Evolutionary conservation across 2,797 vertebrate genomes (phyloP), one percentile per base, ranked within the genome.

Genomic region (Prunella strophiata): DNA sequence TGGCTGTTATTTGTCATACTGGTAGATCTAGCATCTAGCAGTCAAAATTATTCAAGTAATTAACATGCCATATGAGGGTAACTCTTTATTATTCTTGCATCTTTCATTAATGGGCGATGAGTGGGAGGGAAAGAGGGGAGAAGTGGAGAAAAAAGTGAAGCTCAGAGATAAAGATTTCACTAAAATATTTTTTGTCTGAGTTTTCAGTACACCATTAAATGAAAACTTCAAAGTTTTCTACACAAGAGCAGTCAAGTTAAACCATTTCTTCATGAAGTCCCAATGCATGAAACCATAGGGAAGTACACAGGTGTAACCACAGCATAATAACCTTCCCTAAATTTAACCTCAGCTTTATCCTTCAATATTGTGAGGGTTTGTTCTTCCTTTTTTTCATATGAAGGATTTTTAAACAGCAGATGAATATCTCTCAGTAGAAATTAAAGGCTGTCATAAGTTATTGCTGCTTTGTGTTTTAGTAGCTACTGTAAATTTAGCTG

Each of bases 101-200:
- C 19, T 59, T 73, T 68, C 36, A 36, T 34, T 68, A 57, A 42
- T 20, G 13, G 13, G 7, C 7, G 8, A 34, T 34, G 29, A 85
- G 16, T 1, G 0, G 7, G 19, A 9, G 3, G 11, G 14, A 32
- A 71, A 23, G 18, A 14, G 6, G 9, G 10, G 23, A 63, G n/a
- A 61, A 29, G 10, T 13, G 14, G 52, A 57, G 19, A 20, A 85
- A 42, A 18, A 59, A 17, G 26, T n/a, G 42, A 74, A 57, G 13
- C 13, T 79, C 19, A 6, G 26, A 23, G 8, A 22, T 63, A 18
- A 47, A 16, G 1, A 54, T 42, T 40, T 36, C 12, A 13, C 13
- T 58, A 6, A 71, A 73, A 29, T 17, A 2, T 16, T 72, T 58
- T 26, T 48, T 61, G 8, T 32, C 9, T 11, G n/a, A 57, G 6